Evolutionary conservation across 2,888 invertebrate genomes (phyloP).

Genomic region (Microchrysa polita): DNA sequence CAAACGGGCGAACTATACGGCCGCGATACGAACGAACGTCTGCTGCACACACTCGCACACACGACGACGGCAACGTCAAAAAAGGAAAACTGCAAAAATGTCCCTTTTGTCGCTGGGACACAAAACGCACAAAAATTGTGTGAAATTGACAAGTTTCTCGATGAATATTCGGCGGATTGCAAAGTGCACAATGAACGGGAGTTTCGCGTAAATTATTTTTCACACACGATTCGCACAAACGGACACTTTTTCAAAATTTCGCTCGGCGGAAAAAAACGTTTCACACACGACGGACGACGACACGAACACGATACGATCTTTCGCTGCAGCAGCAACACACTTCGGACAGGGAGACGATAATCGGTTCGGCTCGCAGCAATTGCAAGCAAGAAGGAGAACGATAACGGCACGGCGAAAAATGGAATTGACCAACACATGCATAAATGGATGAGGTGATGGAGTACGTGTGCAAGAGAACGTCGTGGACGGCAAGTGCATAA

Average conservation of each 20-base stretch:
- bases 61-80: background rate
- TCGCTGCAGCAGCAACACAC: constrained; percentile 8
- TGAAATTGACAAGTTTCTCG: background rate
- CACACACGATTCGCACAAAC: constrained; percentile 16
- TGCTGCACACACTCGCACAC: constrained; percentile 20
- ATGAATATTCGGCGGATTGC: constrained; percentile 6
- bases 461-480: background rate
- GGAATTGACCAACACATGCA: background rate
- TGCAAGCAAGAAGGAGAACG: too few species aligned
- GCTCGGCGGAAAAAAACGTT: constrained; percentile 20
- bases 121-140: background rate
- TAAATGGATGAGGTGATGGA: constrained; percentile 6
- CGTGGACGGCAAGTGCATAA: too few species aligned
- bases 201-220: constrained; percentile 19
- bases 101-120: constrained; percentile 1
- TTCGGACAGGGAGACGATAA: constrained; percentile 6
- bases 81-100: background rate
- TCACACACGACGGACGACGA: constrained; percentile 14
- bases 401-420: too few species aligned
- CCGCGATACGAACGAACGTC: constrained; percentile 8
- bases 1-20: constrained; percentile 12
- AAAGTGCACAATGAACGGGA: too few species aligned
- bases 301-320: background rate
- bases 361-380: background rate
- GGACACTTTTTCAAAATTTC: constrained; percentile 38